Base-by-base conservation (phyloP, 2,113 vertebrate genomes). In the Motacilla tschutschensis region DNA sequence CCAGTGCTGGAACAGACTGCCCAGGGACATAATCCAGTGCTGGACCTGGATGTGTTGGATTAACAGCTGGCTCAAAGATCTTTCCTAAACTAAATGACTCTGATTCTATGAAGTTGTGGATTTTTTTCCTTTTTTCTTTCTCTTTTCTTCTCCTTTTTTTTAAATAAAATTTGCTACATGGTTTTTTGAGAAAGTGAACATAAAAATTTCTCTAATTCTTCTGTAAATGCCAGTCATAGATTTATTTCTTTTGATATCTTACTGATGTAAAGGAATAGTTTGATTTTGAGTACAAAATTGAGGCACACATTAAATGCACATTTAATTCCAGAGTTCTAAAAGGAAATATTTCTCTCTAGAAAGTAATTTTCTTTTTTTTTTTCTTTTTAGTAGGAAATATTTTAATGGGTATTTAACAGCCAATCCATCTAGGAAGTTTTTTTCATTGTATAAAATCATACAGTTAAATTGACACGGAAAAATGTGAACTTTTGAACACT, bases 91-190 rank as follows among this genome's bases (percentile, higher is more conserved):
- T 17, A 70, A 82, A 51, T 33, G 1, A 54, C 7, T 35, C 17
- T 22, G 22, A 41, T 20, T 47, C 25, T 20, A 41, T 40, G 29
- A 76, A 82, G 13, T 7, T 18, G 5, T 16, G 10, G 8, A 2
- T 0, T 40, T 60, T 58, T 40, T 15, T 1, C 0, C 2, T 8
- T 36, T 38, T 25, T 48, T 60, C n/a, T 15, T 0, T 1, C 1
- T 10, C 8, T 54, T 22, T 31, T 26, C 36, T 46, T 4, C 22
- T 12, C 3, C 11, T 38, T 25, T 36, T 43, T 24, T 53, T 53
- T 1, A 60, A 57, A 29, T 18, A 14, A 6, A 38, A 18, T 33
- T 60, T 78, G 4, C 7, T 53, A 12, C 26, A 48, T 2, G 7
- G 0, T 21, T 75, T 84, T 75, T 43, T 18, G 71, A 78, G 18